Base-by-base conservation (phyloP, 37 sponge, comb jelly and placozoan species). In the Halisarca cf. caerulea region DNA sequence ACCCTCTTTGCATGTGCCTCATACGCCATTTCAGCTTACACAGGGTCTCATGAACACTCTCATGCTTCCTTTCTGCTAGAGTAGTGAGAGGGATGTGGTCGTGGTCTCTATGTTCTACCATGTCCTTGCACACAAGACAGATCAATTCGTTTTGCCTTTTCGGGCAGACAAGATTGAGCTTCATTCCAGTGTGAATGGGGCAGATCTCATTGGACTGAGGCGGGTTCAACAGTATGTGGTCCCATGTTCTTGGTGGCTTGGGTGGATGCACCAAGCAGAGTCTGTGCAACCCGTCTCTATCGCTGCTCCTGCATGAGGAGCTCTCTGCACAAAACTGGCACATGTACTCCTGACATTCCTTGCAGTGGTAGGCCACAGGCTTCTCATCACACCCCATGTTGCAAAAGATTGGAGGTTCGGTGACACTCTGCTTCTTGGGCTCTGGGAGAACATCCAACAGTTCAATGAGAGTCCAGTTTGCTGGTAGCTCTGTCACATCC, bases 401-500 rank as follows among this genome's bases (percentile, higher is more conserved):
- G 30, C 64, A 62, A 15, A 62, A 23, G 30, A 23, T 30, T 27
- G 64, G 64, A 4, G 6, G 6, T 23, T 62, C 25, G 64, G 23
- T 23, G 4, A 27, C 30, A 20, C 6, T 15, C 30, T 4, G 6
- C 6, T 62, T 8, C 18, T 62, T 23, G 64, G 30, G 64, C 6
- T 27, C 25, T 4, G 64, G 64, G 64, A 62, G 6, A 15, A 62
- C 51, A 6, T 47, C 9, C 11, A 47, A 47, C 11, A 47, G 23
- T 23, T 27, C 64, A 62, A 62, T 62, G 64, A 62, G 4, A 15
- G 30, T 62, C 64, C 64, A 73, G 80, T 93, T 93, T 7, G 58
- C 58, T 2, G 60, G 82, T 23, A 81, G 82, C n/a, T 59, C 62
- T 3, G 82, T 58, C 14, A 81, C 39, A 43, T 58, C 35, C 9